These are phyloP conservation scores for Yponomeuta sedellus DNA, from an alignment of 2,888 invertebrate genomes.

Conservation along the genomic window DNA sequence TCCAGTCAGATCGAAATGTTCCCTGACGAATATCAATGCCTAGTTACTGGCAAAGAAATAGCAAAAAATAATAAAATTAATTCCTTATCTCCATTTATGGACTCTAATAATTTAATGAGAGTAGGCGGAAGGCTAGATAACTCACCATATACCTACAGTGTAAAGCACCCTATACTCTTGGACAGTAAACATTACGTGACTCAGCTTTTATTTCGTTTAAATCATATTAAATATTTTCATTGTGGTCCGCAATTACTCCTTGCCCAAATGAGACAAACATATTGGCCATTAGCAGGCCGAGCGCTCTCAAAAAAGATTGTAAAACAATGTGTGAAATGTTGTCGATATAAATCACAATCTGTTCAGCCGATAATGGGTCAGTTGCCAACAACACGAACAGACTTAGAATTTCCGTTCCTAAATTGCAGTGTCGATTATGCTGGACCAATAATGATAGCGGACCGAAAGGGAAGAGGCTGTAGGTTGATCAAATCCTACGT, in stretches of 20 bases:
- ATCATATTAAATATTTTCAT: slow-evolving; percentile 21
- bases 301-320: slow-evolving; percentile 20
- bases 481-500: slow-evolving; percentile 25
- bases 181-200: slow-evolving; percentile 21
- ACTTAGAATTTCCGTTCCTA: slow-evolving; percentile 12
- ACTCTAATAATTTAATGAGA: slow-evolving; percentile 1
- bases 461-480: slow-evolving; percentile 24
- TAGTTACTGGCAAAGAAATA: not conserved
- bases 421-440: slow-evolving; percentile 6
- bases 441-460: slow-evolving; percentile 17
- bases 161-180: slow-evolving; percentile 20
- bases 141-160: slow-evolving; percentile 18
- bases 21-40: slow-evolving; percentile 11
- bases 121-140: slow-evolving; percentile 18
- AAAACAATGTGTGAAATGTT: slow-evolving; percentile 20
- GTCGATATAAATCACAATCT: slow-evolving; percentile 19
- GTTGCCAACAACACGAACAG: slow-evolving; percentile 2
- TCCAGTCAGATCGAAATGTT: slow-evolving; percentile 5
- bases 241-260: slow-evolving; percentile 22
- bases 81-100: slow-evolving; percentile 15
- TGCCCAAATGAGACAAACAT: slow-evolving; percentile 19
- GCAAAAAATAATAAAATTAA: slow-evolving; percentile 5
- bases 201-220: slow-evolving; percentile 20
- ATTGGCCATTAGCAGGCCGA: slow-evolving; percentile 21
- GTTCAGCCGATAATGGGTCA: slow-evolving; percentile 18